These are phyloP conservation scores for Pagrus major DNA, from an alignment of 2,113 vertebrate genomes.

Conservation along the genomic window DNA sequence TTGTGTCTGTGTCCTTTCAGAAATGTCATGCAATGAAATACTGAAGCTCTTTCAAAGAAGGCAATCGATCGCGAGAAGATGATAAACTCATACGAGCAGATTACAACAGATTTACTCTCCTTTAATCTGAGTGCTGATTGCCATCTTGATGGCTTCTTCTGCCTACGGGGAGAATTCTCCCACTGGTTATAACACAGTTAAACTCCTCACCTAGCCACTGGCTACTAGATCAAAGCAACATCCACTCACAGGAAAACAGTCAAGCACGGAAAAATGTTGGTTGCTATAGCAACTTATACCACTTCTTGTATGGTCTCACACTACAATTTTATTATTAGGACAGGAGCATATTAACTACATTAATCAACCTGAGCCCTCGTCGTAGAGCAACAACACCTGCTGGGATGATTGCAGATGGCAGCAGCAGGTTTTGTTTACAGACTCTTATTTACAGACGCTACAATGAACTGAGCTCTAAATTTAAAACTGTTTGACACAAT, in stretches of 20 bases:
- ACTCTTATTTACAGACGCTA: neutral
- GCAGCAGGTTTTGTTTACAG: constrained; percentile 17
- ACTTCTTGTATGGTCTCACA: constrained; percentile 38
- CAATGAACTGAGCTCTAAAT: neutral
- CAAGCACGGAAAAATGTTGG: constrained; percentile 35
- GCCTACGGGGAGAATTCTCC: constrained; percentile 42
- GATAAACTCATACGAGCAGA: constrained; percentile 2
- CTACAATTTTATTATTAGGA: constrained; percentile 58
- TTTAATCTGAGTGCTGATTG: constrained; percentile 49
- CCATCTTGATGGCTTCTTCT: constrained; percentile 41
- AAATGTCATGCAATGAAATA: constrained; percentile 7
- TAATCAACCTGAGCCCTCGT: constrained; percentile 58
- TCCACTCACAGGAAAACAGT: constrained; percentile 69
- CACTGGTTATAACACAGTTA: constrained; percentile 66
- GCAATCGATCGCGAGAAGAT: constrained; percentile 1
- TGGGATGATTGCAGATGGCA: constrained; percentile 49
- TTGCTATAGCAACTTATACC: constrained; percentile 72
- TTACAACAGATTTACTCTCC: constrained; percentile 8
- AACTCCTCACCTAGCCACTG: constrained; percentile 71
- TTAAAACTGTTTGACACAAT: neutral
- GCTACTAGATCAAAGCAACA: constrained; percentile 75
- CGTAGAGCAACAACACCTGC: constrained; percentile 39
- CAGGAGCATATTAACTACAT: constrained; percentile 54
- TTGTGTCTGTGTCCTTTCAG: neutral
- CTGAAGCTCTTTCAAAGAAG: neutral